Evolutionary conservation across 2,888 invertebrate genomes (phyloP).

Genomic region (Papilio gigon): DNA sequence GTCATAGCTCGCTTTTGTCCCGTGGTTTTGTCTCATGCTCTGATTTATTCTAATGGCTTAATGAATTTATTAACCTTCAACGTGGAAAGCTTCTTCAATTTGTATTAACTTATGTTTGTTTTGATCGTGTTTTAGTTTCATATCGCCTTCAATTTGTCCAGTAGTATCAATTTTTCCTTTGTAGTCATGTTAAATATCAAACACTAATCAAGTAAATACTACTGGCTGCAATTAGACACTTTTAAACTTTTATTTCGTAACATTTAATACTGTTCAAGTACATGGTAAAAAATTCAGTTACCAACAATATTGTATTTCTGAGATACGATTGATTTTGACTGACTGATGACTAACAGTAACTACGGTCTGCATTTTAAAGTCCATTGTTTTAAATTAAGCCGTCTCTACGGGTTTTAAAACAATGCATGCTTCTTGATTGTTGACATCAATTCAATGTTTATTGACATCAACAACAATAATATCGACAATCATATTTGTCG

Average conservation of each 20-base stretch:
- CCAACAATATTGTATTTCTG: neutral
- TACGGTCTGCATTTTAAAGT: neutral
- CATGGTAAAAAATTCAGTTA: neutral
- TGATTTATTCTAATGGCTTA: conserved; percentile 64
- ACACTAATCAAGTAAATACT: too few relatives aligned
- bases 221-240: too few relatives aligned
- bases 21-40: conserved; percentile 51
- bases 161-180: neutral
- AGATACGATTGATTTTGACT: neutral
- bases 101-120: conserved; percentile 5
- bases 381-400: neutral
- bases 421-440: neutral
- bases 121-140: neutral
- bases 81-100: conserved; percentile 39
- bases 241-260: too few relatives aligned
- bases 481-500: too few relatives aligned
- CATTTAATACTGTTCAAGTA: neutral
- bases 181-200: neutral
- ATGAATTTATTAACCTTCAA: conserved; percentile 64
- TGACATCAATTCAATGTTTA: too few relatives aligned
- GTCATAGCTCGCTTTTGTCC: conserved; percentile 42
- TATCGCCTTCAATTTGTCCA: neutral
- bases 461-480: neutral
- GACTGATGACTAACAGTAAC: neutral
- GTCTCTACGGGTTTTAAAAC: neutral